Evolutionary conservation across 2,113 vertebrate genomes (phyloP), one percentile per base, ranked within the genome.

Genomic region (Anhinga anhinga): DNA sequence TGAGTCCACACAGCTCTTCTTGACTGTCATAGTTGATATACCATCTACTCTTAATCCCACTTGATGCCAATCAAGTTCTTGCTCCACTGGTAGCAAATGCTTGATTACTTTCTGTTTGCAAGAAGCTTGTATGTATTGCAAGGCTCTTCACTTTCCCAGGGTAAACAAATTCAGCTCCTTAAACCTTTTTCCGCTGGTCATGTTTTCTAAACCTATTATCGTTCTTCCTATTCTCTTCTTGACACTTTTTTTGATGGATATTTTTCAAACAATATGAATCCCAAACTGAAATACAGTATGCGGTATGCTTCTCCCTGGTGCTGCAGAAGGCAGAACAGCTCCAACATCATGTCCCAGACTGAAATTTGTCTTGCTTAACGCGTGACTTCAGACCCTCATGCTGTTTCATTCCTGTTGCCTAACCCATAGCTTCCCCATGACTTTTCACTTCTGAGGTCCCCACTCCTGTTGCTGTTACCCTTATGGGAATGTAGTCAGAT

Each of bases 331-430:
- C 13, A 66, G 55, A 82, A 63, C 15, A 50, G 42, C 19, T 87
- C n/a, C 65, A 55, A 27, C 50, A 9, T 34, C 42, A 2, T n/a
- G 18, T 85, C 23, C 6, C 16, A 49, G 27, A 17, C 50, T 56
- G 62, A 77, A 90, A 73, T 53, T 42, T 0, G 0, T 67, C 29
- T 72, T 45, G 13, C 15, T 62, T 53, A 22, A 17, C 0, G 2
- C 0, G 0, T 50, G 14, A 26, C 61, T 78, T 82, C 42, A 79
- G 69, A 65, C 20, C 5, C 10, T 59, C 19, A 6, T 19, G 20
- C 52, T 90, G 19, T 47, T 65, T 63, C 44, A 16, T 92, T 79
- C 32, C 44, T 72, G 16, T n/a, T 79, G 22, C 36, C 47, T 55
- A 67, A 26, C 15, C 20, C 23, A 3, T 40, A 38, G n/a, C n/a